Base-by-base conservation (phyloP, 2,797 vertebrate genomes). In the Hydrophis major region DNA sequence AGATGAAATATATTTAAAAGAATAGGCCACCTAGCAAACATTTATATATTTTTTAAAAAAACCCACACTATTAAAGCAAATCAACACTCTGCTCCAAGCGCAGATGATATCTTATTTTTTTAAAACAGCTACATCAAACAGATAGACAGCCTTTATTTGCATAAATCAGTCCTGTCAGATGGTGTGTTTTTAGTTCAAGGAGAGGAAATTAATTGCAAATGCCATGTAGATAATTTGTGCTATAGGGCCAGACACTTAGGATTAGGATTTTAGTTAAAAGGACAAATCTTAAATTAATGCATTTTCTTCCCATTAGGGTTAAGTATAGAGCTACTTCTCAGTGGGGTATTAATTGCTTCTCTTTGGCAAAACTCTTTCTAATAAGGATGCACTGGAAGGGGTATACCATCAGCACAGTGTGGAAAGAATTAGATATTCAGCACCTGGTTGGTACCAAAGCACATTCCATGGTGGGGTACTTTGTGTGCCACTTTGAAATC, bases 111-210 rank as follows among this genome's bases (percentile, higher is more conserved):
- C 95, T 97, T 87, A 60, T 94, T 96, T 97, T 96, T 28, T 28
- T 32, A 96, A 97, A 97, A 96, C 86, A 97, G 86, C 93, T 94
- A 93, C 96, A 97, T 97, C 96, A 97, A 97, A 98, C 96, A 96
- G 94, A 93, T 95, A 94, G 92, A 95, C 91, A 96, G 94, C 50
- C 86, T 6, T 89, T 6, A 97, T 97, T 97, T 97, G 95, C 97
- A 98, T 97, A 95, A 96, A 90, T 6, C 69, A 89, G 11, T n/a
- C 94, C 92, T 96, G 94, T 96, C 96, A 96, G 93, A 97, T 96
- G 97, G 93, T 96, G 96, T 97, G 92, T 96, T 94, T 94, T 97
- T 96, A 96, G 91, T 96, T 96, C 92, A 96, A 57, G 88, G 92
- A 96, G 93, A 97, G 93, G 89, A 96, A 97, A 97, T 97, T 96